A percentile compares a stretch with the other conserved stretches of the same genome.
Evolutionary conservation across 2,888 invertebrate species (phyloP).

Genomic region (Aplocera efformata): DNA sequence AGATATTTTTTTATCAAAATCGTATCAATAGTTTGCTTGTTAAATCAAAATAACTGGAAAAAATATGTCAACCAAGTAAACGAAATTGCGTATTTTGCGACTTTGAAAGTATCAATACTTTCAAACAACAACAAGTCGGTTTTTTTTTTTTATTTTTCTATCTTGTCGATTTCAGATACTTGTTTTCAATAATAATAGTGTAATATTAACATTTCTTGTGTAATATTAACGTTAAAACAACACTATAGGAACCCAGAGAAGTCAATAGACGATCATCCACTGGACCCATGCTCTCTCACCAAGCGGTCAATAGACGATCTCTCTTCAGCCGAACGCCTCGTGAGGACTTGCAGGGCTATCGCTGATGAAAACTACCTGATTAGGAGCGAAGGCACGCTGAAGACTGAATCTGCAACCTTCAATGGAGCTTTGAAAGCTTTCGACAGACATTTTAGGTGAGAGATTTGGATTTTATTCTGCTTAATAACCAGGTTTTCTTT

Average conservation of each 20-base stretch:
- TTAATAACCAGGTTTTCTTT: too few species aligned
- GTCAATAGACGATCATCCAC: slow-evolving; percentile 58
- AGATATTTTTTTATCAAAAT: too few species aligned
- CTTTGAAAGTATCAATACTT: too few species aligned
- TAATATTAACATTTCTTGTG: too few species aligned
- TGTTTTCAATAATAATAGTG: not conserved
- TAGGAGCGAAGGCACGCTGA: slow-evolving; percentile 60
- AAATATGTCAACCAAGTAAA: too few species aligned
- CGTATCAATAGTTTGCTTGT: too few species aligned
- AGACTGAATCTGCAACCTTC: slow-evolving; percentile 52
- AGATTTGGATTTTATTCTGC: too few species aligned
- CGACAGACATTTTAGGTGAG: slow-evolving; percentile 65
- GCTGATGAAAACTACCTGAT: slow-evolving; percentile 57
- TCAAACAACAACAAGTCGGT: too few species aligned
- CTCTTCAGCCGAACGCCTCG: slow-evolving; percentile 57
- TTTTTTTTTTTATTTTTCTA: too few species aligned
- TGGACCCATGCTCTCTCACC: slow-evolving; percentile 57
- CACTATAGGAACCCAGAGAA: slow-evolving; percentile 55
- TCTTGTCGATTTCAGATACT: not conserved
- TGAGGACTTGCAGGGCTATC: slow-evolving; percentile 54
- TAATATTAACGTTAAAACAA: too few species aligned
- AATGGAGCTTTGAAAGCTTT: slow-evolving; percentile 57
- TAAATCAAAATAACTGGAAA: too few species aligned
- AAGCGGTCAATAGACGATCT: slow-evolving; percentile 48
- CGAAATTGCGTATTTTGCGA: too few species aligned